phyloP scores from a whole-genome alignment of 92 coral and sea anemone genomes.

The Palythoa heliodiscus region DNA sequence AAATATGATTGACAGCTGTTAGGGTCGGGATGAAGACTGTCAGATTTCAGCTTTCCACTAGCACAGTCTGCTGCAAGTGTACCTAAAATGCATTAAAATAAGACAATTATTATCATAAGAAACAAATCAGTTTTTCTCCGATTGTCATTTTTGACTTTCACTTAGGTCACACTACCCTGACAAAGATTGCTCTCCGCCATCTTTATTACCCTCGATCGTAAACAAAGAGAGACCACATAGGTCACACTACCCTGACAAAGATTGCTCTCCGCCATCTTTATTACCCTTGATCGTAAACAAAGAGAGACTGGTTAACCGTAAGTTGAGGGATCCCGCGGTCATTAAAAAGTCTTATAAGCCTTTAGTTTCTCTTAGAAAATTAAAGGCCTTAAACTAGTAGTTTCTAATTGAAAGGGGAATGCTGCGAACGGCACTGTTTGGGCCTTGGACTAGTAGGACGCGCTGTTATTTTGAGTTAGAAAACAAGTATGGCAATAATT shows the following conservation, averaged over 20 bases:
- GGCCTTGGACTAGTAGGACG: no score
- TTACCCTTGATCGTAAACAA: background rate
- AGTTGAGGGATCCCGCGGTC: no score
- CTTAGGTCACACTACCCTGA: no score
- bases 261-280: background rate
- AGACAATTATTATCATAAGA: background rate
- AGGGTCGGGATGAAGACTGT: background rate
- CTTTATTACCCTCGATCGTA: background rate
- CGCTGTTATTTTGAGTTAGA: background rate
- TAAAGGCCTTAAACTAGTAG: no score
- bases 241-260: background rate
- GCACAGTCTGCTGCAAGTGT: background rate
- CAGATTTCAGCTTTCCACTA: background rate
- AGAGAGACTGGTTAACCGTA: no score
- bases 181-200: background rate
- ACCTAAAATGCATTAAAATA: background rate
- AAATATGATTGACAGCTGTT: background rate
- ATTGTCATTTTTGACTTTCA: no score
- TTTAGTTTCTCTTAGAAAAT: no score
- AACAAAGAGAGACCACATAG: background rate
- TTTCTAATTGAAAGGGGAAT: background rate
- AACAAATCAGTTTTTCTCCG: no score
- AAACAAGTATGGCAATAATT: no score
- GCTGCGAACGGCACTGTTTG: background rate
- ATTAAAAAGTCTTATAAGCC: no score